Conservation (phyloP, 2,888 invertebrate genomes). For the Spatulosminthurus flaviceps region DNA sequence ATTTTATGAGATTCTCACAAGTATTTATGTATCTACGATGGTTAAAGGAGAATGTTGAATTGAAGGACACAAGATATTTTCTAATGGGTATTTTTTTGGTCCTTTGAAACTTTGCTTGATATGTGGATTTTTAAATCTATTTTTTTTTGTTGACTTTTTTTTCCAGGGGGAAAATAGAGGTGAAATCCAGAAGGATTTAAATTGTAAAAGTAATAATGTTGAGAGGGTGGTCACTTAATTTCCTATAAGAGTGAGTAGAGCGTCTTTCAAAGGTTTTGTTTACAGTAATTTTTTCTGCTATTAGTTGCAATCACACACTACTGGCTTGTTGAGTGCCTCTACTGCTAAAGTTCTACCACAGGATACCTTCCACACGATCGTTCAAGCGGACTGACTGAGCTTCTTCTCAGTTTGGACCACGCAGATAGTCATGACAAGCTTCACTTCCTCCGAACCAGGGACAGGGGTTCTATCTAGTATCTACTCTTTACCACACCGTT, state of each 20-base stretch:
- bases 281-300: conserved; percentile 19
- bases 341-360: conserved; percentile 38
- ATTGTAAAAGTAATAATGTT: conserved; percentile 10
- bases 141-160: background rate
- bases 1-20: too few species aligned
- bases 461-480: conserved; percentile 29
- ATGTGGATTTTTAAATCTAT: conserved; percentile 2
- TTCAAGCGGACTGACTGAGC: conserved; percentile 50
- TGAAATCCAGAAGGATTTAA: background rate
- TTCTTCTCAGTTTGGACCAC: conserved; percentile 43
- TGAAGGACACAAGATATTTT: background rate
- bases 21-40: too few species aligned
- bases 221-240: conserved; percentile 39
- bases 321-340: conserved; percentile 34
- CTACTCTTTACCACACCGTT: conserved; percentile 27
- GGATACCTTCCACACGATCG: conserved; percentile 47
- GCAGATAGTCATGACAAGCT: conserved; percentile 44
- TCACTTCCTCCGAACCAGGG: conserved; percentile 40
- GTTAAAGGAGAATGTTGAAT: background rate
- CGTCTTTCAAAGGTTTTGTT: conserved; percentile 22
- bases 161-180: too few species aligned
- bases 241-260: conserved; percentile 25
- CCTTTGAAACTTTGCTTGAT: conserved; percentile 46
- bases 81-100: conserved; percentile 20
- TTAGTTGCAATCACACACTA: conserved; percentile 21